A percentile compares a stretch with the other conserved stretches of the same genome.
Evolutionary conservation across 1,140 invertebrate species (phyloP).

Genomic region (Charaxes varanes): DNA sequence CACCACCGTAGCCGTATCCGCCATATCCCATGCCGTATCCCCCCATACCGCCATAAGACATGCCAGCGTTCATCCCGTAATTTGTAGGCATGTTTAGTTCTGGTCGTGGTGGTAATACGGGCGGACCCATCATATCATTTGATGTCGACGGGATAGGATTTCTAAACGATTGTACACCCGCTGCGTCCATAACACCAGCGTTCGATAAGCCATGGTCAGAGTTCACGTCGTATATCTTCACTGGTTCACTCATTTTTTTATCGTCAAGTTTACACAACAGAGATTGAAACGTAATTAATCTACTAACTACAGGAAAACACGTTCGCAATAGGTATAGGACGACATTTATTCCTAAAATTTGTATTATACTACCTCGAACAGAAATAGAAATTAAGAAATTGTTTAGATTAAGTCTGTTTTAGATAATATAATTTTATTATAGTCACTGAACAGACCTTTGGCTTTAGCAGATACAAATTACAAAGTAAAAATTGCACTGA

Average conservation of each 20-base stretch:
- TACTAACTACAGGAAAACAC: too few relatives aligned
- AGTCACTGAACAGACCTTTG: too few relatives aligned
- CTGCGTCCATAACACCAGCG: slow-evolving; percentile 21
- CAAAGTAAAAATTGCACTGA: too few relatives aligned
- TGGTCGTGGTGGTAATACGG: slow-evolving; percentile 47
- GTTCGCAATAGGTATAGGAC: too few relatives aligned
- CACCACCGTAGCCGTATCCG: slow-evolving; percentile 24
- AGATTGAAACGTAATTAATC: slow-evolving; percentile 2
- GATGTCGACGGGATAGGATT: slow-evolving; percentile 41
- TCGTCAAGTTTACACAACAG: slow-evolving; percentile 12
- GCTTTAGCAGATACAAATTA: too few relatives aligned
- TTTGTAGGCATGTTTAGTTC: slow-evolving; percentile 32
- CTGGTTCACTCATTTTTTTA: slow-evolving; percentile 50
- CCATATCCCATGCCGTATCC: slow-evolving; percentile 33
- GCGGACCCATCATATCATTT: slow-evolving; percentile 23
- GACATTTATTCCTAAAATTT: too few relatives aligned
- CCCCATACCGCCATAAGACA: slow-evolving; percentile 37
- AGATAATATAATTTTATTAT: too few relatives aligned
- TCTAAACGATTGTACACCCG: slow-evolving; percentile 35
- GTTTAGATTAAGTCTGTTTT: too few relatives aligned
- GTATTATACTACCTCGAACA: too few relatives aligned
- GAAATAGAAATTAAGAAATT: too few relatives aligned
- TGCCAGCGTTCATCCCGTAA: slow-evolving; percentile 36
- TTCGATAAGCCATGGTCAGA: slow-evolving; percentile 44
- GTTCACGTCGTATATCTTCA: slow-evolving; percentile 38